Base-by-base conservation (phyloP, 2,797 vertebrate species). In the Siniperca obscura region DNA sequence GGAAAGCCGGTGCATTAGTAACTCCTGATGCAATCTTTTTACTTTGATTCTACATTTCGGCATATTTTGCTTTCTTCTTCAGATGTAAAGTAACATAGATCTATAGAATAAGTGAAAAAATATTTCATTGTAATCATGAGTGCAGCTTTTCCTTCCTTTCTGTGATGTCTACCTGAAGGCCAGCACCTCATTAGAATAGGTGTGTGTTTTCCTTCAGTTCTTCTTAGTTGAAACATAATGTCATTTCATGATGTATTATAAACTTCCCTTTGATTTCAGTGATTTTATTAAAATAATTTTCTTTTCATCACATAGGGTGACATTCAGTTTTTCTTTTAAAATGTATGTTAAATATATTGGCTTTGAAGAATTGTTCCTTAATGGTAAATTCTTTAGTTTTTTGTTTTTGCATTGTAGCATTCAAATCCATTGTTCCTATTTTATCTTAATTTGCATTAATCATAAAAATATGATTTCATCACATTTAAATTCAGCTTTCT, bases 401-500 rank as follows among this genome's bases (percentile, higher is more conserved):
- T 48, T 40, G 8, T 53, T 62, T 30, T 60, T 53, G 44, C 30
- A 14, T 38, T 27, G 12, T 17, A 36, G 25, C 7, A 66, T 46
- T 73, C 7, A 76, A 74, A 76, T 44, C 16, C 11, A 21, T 53
- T 60, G 7, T 65, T 61, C 6, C 25, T 10, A 14, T 30, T 46
- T 53, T 1, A 17, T 59, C 17, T 42, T 64, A 44, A 72, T 60
- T 38, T 72, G 40, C 17, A 36, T 53, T 42, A 5, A 52, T 25
- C 40, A 40, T 40, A 40, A 40, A 40, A 48, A 16, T 62, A 9
- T 36, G 56, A 67, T 38, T 76, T 65, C 9, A 11, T 70, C 60
- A 5, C 27, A 64, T 25, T 70, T 48, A 30, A 70, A 65, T 22
- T 5, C 46, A 60, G 25, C 42, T 83, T 71, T 70, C 40, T 40